Evolutionary conservation across 2,888 invertebrate species (phyloP), one percentile per base, ranked within the genome.

Genomic region (Coelinius sp.): DNA sequence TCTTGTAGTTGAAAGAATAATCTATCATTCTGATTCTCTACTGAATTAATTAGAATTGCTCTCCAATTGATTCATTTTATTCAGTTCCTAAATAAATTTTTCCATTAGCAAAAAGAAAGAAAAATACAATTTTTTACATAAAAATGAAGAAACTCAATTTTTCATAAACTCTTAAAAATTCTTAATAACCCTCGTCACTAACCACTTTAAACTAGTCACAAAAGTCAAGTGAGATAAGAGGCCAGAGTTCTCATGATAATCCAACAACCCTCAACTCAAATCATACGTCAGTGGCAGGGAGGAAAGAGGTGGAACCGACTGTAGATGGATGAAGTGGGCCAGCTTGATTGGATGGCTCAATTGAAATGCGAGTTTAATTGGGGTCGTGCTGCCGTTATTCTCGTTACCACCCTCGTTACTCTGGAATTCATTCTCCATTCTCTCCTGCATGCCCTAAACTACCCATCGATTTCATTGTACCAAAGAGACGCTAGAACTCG

Each of bases 311-410:
- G 53, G 27, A 31, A 31, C 14, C 17, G 38, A 17, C 17, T 62
- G 31, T 31, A 24, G 59, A 49, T 49, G 31, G 63, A 56, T 59
- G 62, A 63, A 66, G 69, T 70, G 69, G 44, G 38, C 14, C 46
- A 62, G 68, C 64, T 70, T 70, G 72, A 68, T 73, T 73, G 65
- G 70, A 71, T 70, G 56, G 68, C 65, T 73, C 73, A 73, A 77
- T 77, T 77, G 74, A 76, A 76, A 77, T 77, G 70, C 74, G 74
- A 74, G 71, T 76, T 75, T 77, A 76, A 77, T 77, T 77, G 77
- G 77, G 70, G 71, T 70, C 72, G 68, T 68, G 71, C 70, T 74
- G 63, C 67, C 67, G 75, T 75, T 76, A 74, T 73, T 74, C 75
- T 75, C 71, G 74, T 75, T 77, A 77, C 74, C 72, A 71, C 73